Evolutionary conservation across 2,888 invertebrate genomes (phyloP).

Genomic region (Helleia helle): DNA sequence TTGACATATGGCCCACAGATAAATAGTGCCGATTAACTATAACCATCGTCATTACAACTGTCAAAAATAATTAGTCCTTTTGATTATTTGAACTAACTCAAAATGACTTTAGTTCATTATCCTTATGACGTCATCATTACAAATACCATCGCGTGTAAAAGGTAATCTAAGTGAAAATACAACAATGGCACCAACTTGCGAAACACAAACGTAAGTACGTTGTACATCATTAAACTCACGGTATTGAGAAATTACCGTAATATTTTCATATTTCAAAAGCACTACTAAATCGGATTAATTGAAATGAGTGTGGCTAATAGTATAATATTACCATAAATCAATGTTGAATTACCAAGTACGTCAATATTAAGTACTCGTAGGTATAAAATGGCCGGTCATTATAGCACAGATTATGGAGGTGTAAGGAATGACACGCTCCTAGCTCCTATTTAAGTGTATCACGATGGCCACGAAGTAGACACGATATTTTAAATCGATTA

Average conservation of each 20-base stretch:
- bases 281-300: background rate
- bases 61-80: no score
- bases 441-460: background rate
- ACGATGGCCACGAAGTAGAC: no score
- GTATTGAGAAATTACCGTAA: conserved; percentile 14
- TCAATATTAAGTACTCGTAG: conserved; percentile 2
- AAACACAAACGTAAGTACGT: no score
- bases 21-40: no score
- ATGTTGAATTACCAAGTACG: conserved; percentile 5
- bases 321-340: conserved; percentile 8
- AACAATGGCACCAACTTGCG: background rate
- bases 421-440: background rate
- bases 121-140: no score
- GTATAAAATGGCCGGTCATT: background rate
- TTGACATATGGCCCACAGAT: no score
- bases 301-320: conserved; percentile 3
- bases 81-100: no score
- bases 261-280: conserved; percentile 8
- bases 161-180: background rate
- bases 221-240: conserved; percentile 14
- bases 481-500: no score
- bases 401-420: background rate
- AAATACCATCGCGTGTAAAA: background rate
- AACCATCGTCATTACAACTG: no score
- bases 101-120: no score